phyloP scores from a whole-genome alignment of 1,140 invertebrate species.

The Drosophila erecta region DNA sequence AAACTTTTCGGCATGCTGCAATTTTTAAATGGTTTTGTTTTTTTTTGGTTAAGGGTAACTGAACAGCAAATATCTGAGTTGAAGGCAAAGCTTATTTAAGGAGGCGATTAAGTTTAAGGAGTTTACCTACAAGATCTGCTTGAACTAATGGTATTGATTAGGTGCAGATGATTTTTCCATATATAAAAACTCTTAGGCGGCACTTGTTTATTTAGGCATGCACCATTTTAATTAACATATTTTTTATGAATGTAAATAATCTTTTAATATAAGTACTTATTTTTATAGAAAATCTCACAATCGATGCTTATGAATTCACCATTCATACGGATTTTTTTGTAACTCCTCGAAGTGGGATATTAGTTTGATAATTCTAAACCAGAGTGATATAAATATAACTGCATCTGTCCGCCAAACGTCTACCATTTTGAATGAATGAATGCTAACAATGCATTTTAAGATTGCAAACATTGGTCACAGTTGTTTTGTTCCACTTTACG shows the following conservation, averaged over 20 bases:
- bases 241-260: too few species aligned
- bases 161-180: too few species aligned
- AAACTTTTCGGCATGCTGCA: conserved; percentile 46
- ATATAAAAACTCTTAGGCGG: background rate
- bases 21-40: conserved; percentile 44
- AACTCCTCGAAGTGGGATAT: background rate
- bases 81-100: conserved; percentile 10
- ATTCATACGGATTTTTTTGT: background rate
- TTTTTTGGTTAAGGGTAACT: conserved; percentile 3
- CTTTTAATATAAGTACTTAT: too few species aligned
- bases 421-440: conserved; percentile 8
- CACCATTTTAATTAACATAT: background rate
- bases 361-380: background rate
- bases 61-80: conserved; percentile 37
- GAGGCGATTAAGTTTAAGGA: background rate
- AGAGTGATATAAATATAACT: background rate
- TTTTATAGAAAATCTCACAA: background rate
- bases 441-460: background rate
- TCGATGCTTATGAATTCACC: background rate
- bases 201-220: background rate
- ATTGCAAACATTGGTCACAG: background rate
- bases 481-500: background rate
- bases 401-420: conserved; percentile 8
- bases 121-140: background rate
- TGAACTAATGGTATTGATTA: background rate